phyloP scores from a whole-genome alignment of 2,797 vertebrate genomes.

The Simalia tracyae region DNA sequence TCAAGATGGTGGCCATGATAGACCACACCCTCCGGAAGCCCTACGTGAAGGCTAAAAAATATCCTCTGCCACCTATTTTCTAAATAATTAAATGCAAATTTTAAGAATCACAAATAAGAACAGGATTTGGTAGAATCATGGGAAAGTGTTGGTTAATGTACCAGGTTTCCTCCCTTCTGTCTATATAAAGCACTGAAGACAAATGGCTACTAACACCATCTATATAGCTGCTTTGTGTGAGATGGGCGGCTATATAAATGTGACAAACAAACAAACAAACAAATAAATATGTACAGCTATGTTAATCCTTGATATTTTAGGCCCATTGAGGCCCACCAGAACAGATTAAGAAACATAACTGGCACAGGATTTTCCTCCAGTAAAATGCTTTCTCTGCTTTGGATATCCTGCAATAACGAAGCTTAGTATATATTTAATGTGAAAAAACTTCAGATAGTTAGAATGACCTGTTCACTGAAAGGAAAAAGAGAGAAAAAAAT shows the following conservation, averaged over 20 bases:
- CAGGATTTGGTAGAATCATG: neutral
- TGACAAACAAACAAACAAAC: too few species aligned
- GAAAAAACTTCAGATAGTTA: neutral
- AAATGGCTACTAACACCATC: neutral
- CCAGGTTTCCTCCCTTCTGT: neutral
- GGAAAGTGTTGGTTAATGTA: neutral
- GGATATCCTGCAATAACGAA: neutral
- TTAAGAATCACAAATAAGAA: neutral
- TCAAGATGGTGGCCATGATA: neutral
- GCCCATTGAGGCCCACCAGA: too few species aligned
- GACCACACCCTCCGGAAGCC: neutral
- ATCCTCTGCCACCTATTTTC: neutral
- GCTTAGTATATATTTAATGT: neutral
- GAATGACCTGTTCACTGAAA: neutral
- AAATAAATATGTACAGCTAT: neutral
- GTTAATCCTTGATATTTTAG: neutral
- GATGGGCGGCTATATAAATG: too few species aligned
- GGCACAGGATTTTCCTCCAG: neutral
- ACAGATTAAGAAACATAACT: neutral
- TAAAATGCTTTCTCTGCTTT: neutral
- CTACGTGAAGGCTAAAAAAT: neutral
- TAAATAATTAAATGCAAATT: neutral
- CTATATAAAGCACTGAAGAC: neutral
- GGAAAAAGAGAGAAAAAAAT: constrained; percentile 4
- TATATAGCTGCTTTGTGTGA: too few species aligned